phyloP scores from a whole-genome alignment of 2,888 invertebrate genomes.

The Diogma glabrata region DNA sequence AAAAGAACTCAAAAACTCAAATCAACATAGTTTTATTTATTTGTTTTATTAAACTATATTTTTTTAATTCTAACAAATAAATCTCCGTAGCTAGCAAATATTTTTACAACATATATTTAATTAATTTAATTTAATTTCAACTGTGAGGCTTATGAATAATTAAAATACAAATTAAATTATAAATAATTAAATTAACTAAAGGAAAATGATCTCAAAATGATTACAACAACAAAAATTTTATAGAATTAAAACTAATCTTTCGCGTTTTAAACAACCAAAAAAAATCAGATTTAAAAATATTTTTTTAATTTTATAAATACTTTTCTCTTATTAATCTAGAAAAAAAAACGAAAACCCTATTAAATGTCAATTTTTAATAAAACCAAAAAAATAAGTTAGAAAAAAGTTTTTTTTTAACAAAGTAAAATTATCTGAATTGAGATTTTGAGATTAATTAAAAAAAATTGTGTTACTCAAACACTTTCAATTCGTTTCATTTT shows the following conservation, averaged over 20 bases:
- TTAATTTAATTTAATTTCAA: background rate
- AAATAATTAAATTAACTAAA: background rate
- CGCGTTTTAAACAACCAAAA: constrained; percentile 1
- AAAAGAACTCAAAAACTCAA: too few species aligned
- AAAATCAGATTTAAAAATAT: background rate
- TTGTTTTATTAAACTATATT: too few species aligned
- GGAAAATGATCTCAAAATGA: background rate
- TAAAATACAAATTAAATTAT: too few species aligned
- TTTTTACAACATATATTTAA: background rate
- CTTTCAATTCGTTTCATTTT: too few species aligned
- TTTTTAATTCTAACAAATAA: too few species aligned
- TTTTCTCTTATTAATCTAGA: too few species aligned
- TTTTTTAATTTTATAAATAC: too few species aligned
- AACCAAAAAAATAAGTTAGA: constrained; percentile 6
- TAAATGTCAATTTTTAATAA: constrained; percentile 8
- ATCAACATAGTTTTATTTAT: too few species aligned
- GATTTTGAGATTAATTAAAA: background rate
- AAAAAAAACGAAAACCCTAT: constrained; percentile 6
- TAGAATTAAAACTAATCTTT: background rate
- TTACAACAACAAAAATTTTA: too few species aligned
- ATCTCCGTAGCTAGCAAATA: constrained; percentile 7
- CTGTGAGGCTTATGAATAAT: constrained; percentile 8
- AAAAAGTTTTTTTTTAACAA: constrained; percentile 5
- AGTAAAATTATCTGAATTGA: constrained; percentile 6
- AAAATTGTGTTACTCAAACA: too few species aligned